phyloP scores from a whole-genome alignment of 2,113 vertebrate genomes.

The Tachysurus vachellii region DNA sequence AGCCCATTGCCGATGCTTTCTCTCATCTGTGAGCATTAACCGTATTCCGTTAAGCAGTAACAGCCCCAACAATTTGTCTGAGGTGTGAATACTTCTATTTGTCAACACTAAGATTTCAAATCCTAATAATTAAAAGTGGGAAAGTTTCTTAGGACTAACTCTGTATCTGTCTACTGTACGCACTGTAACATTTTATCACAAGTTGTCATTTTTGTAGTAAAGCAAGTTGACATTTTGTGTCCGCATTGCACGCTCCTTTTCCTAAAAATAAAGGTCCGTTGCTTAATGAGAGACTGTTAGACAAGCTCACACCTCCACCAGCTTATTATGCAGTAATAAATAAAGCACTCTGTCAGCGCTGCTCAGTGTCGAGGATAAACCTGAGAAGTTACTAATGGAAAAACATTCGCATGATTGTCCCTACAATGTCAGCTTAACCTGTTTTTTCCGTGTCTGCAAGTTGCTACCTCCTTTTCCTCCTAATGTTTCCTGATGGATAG shows the following conservation, averaged over 20 bases:
- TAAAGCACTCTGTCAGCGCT: conserved; percentile 60
- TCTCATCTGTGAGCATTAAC: conserved; percentile 58
- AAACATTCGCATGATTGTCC: conserved; percentile 55
- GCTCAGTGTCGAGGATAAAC: conserved; percentile 61
- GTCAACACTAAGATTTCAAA: conserved; percentile 37
- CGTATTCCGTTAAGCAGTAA: conserved; percentile 56
- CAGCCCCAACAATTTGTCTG: conserved; percentile 40
- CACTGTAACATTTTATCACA: conserved; percentile 40
- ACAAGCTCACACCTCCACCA: conserved; percentile 55
- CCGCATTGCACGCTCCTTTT: conserved; percentile 45
- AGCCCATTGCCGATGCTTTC: conserved; percentile 62
- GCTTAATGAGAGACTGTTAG: conserved; percentile 64
- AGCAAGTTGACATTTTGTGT: conserved; percentile 40
- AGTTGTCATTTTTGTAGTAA: conserved; percentile 47
- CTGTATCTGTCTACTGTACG: not conserved
- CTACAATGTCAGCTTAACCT: conserved; percentile 64
- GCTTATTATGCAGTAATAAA: conserved; percentile 62
- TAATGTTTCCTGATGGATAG: conserved; percentile 61
- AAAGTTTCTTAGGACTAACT: not conserved
- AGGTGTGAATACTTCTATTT: conserved; percentile 42
- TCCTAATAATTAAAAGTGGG: conserved; percentile 24
- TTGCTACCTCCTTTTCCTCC: conserved; percentile 43
- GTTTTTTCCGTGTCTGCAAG: conserved; percentile 58
- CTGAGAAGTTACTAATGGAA: conserved; percentile 60
- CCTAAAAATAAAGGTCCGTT: conserved; percentile 59